Base-by-base conservation (phyloP, 2,797 vertebrate genomes). In the Molossus molossus region DNA sequence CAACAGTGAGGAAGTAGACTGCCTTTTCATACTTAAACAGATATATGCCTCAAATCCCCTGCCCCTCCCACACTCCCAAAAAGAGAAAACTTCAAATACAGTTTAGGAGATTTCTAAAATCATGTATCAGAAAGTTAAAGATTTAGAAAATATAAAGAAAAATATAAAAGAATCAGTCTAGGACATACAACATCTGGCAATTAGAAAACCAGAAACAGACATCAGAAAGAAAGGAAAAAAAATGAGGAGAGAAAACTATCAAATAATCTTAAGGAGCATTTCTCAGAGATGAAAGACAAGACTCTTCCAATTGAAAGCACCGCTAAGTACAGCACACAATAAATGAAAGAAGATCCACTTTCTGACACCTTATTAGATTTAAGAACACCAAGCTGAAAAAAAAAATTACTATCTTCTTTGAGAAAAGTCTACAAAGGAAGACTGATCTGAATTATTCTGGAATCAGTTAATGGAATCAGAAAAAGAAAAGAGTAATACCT, bases 371-470 rank as follows among this genome's bases (percentile, higher is more conserved):
- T 29, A 65, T 77, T 72, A 91, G 65, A 93, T 83, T 93, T 91
- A 27, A 90, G 83, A 96, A 93, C 37, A 93, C 20, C 21, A 80
- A 29, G n/a, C 62, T 81, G 37, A 87, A 94, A 94, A 91, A 82
- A 84, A 37, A 50, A 67, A 75, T 89, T 94, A 82, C 27, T 92
- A 94, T 81, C 37, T 87, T 79, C 10, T 72, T 73, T 48, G 81
- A 93, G 72, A 90, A 90, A 94, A 70, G 73, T 83, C 65, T 91
- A 58, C 65, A 94, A 95, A 96, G 33, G 29, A 48, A 94, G 37
- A 88, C 12, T 70, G 73, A 96, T 69, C 67, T 94, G 37, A 86
- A 58, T 92, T 69, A 65, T 48, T 87, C 53, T 75, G 62, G 67
- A 95, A 91, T 88, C 88, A 75, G 29, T 62, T 80, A 82, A 29